Base-by-base conservation (phyloP, 2,797 vertebrate species). In the Uromys caudimaculatus region DNA sequence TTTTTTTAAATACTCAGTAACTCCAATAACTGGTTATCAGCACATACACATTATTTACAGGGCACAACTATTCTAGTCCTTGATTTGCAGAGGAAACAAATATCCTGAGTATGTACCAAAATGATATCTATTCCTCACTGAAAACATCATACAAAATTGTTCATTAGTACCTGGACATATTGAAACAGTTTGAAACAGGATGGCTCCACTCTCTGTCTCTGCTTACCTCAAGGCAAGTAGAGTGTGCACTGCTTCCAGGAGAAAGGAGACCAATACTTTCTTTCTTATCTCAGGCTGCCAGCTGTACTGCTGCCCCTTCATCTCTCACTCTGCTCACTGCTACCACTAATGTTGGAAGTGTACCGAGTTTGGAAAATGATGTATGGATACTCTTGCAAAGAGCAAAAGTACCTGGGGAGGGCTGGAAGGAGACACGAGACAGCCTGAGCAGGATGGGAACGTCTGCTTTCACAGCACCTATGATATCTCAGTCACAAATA, bases 161-260 rank as follows among this genome's bases (percentile, higher is more conserved):
- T 96, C 90, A 93, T 97, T 95, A 96, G 79, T 54, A 44, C 27
- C 58, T 16, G 62, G 83, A 89, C 78, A 96, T 54, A 79, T 21
- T 94, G 90, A 92, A 97, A 94, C 62, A 91, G 89, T 97, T 94
- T 79, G 92, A 97, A 97, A 95, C 54, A 96, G 47, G 90, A 96
- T 81, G 83, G 96, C 89, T 52, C 93, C 79, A 89, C 96, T 96
- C 97, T 94, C 95, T 89, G 94, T 44, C 83, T 86, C 75, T 96
- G 47, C 93, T 96, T 93, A 96, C 89, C 84, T 95, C 81, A 71
- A 94, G 88, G 94, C 90, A 94, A 96, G 95, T n/a, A 89, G 89
- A 95, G 44, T 60, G 86, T 89, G 69, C n/a, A 75, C 38, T 38
- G 62, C 35, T 91, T 71, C 89, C 58, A 79, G 77, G 52, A 96